phyloP scores from a whole-genome alignment of 2,113 vertebrate genomes.

The Solea senegalensis region DNA sequence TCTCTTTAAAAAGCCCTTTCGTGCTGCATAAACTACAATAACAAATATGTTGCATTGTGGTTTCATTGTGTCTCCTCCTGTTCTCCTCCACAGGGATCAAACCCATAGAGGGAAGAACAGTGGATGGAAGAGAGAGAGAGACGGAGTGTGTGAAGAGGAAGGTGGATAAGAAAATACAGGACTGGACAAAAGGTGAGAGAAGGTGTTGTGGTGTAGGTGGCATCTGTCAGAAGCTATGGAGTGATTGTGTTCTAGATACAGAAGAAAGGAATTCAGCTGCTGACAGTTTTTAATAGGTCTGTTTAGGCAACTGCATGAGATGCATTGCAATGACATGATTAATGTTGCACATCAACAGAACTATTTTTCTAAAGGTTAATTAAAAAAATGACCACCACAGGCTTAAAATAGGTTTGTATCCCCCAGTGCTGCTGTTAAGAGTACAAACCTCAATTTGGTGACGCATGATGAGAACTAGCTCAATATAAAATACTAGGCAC shows the following conservation, averaged over 20 bases:
- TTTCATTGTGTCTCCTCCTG: slow-evolving; percentile 5
- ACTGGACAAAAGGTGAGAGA: slow-evolving; percentile 90
- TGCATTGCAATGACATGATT: slow-evolving; percentile 7
- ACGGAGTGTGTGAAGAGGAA: slow-evolving; percentile 91
- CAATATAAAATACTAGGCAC: background rate
- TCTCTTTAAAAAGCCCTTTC: background rate
- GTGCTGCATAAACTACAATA: background rate
- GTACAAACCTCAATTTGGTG: slow-evolving; percentile 2
- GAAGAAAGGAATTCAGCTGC: background rate
- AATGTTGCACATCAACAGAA: slow-evolving; percentile 29
- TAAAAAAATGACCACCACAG: background rate
- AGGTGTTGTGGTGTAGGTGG: background rate
- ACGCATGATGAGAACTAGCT: background rate
- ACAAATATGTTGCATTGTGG: background rate
- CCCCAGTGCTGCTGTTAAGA: slow-evolving; percentile 10
- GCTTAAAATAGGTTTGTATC: slow-evolving; percentile 5
- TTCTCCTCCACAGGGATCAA: slow-evolving; percentile 80
- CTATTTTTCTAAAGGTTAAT: background rate
- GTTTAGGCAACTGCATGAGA: background rate
- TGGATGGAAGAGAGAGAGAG: slow-evolving; percentile 95
- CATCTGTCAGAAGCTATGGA: background rate
- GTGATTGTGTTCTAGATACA: too few relatives aligned
- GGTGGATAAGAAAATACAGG: slow-evolving; percentile 89
- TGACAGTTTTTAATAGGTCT: background rate
- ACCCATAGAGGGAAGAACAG: slow-evolving; percentile 90